phyloP scores from a whole-genome alignment of 2,113 vertebrate genomes.

The Canis aureus region DNA sequence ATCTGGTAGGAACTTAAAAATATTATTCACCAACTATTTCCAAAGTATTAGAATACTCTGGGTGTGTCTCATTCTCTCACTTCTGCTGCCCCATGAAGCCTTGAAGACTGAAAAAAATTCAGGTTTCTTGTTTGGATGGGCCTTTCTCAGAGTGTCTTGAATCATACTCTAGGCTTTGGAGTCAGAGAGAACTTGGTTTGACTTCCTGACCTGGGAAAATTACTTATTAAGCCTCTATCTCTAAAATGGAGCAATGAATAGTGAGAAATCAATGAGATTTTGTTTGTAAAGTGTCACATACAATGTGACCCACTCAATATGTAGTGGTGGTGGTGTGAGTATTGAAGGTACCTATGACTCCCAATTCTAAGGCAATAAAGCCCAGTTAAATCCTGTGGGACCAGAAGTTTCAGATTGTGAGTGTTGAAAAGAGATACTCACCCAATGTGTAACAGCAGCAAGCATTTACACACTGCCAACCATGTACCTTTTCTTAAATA shows the following conservation, averaged over 20 bases:
- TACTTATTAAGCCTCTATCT: background rate
- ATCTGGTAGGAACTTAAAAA: background rate
- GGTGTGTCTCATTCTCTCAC: background rate
- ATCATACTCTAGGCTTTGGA: background rate
- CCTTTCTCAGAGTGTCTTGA: background rate
- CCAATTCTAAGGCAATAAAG: background rate
- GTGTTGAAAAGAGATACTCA: background rate
- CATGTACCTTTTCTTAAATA: background rate
- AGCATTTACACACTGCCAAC: background rate
- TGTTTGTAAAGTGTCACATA: background rate
- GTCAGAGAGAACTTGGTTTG: background rate
- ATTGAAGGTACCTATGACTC: background rate
- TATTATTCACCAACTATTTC: background rate
- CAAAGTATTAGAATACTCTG: background rate
- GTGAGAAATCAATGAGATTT: conserved; percentile 30
- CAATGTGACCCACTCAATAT: background rate
- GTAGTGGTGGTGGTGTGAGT: background rate
- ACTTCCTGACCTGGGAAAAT: background rate
- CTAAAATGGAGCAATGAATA: background rate
- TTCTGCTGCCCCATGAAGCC: background rate
- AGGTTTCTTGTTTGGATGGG: background rate
- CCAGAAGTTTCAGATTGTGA: conserved; percentile 1
- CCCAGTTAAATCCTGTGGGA: background rate
- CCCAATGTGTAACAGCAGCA: background rate
- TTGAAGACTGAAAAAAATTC: background rate